These are phyloP conservation scores for Staurois parvus DNA, from an alignment of 2,797 vertebrate genomes.

Conservation along the genomic window DNA sequence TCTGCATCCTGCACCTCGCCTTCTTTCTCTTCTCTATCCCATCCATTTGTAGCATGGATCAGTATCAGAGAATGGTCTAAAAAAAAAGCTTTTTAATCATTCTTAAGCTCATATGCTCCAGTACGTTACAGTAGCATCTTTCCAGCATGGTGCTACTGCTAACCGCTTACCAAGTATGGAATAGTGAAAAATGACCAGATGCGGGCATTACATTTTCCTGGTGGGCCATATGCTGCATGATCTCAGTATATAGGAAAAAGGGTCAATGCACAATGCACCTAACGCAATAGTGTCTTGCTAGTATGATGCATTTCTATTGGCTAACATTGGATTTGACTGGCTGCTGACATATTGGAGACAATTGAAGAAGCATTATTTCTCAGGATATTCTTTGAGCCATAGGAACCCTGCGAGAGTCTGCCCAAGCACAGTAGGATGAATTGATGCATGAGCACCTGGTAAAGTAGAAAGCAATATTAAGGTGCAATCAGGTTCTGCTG, in stretches of 20 bases:
- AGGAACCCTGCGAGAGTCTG: conserved; percentile 76
- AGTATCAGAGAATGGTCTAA: conserved; percentile 86
- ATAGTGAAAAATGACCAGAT: conserved; percentile 68
- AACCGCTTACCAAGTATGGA: conserved; percentile 70
- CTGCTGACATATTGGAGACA: conserved; percentile 71
- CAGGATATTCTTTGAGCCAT: conserved; percentile 76
- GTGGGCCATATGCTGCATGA: conserved; percentile 75
- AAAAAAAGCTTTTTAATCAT: conserved; percentile 73
- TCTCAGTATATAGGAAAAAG: conserved; percentile 68
- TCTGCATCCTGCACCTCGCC: conserved; percentile 88
- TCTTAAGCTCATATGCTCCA: conserved; percentile 75
- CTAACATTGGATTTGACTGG: conserved; percentile 72
- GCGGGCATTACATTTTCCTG: conserved; percentile 67
- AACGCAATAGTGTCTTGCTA: conserved; percentile 69
- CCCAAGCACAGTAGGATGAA: conserved; percentile 75
- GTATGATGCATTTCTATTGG: conserved; percentile 66
- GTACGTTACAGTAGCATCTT: conserved; percentile 69
- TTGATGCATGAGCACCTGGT: conserved; percentile 76
- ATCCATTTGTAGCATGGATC: conserved; percentile 92
- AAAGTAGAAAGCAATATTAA: conserved; percentile 77
- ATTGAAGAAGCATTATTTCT: conserved; percentile 78
- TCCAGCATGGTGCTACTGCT: conserved; percentile 68
- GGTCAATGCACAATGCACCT: conserved; percentile 73
- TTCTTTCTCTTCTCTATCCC: conserved; percentile 70
- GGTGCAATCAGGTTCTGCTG: conserved; percentile 76